Base-by-base conservation (phyloP, 2,113 vertebrate genomes). In the Nothoprocta perdicaria region DNA sequence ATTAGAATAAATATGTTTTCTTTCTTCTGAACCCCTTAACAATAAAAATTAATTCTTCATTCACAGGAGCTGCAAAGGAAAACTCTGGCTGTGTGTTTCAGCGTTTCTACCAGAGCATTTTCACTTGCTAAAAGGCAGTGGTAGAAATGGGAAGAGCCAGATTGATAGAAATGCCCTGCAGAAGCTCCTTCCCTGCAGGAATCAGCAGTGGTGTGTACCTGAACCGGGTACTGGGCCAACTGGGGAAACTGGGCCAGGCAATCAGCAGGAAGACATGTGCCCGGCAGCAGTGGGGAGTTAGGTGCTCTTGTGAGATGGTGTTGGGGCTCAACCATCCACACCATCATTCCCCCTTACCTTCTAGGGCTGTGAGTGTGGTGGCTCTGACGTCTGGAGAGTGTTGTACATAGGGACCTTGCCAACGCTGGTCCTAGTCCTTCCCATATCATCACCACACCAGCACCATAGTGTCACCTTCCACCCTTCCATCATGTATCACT, bases 141-240 rank as follows among this genome's bases (percentile, higher is more conserved):
- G 84, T 12, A 31, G 84, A 92, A 93, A 89, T 8, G 57, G 81
- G 96, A 97, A 94, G 58, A 93, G 73, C 66, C 14, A 43, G 43
- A 94, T 95, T 96, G 96, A 95, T 94, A 97, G 57, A 85, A 92
- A 94, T 18, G 84, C 77, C 72, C 50, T 62, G 40, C 69, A 65
- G 69, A 40, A 83, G 50, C 79, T 48, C 90, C 61, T 73, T 95
- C 82, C 82, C 48, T 77, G 82, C 48, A 85, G 85, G 92, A 85
- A 94, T 93, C 86, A 75, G 93, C 11, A 67, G 84, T 95, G 43
- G 72, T 87, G 93, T 91, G 90, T 92, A 86, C 84, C 76, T 84
- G 79, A 16, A 76, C 45, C 8, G 45, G 45, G 45, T 46, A 46
- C 45, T 46, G 45, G 45, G 18, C 45, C 18, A 9, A 19, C 45